A percentile compares a stretch with the other conserved stretches of the same genome.
These are phyloP conservation scores for Machimus atricapillus DNA, from an alignment of 2,888 invertebrate species.

Conservation along the genomic window DNA sequence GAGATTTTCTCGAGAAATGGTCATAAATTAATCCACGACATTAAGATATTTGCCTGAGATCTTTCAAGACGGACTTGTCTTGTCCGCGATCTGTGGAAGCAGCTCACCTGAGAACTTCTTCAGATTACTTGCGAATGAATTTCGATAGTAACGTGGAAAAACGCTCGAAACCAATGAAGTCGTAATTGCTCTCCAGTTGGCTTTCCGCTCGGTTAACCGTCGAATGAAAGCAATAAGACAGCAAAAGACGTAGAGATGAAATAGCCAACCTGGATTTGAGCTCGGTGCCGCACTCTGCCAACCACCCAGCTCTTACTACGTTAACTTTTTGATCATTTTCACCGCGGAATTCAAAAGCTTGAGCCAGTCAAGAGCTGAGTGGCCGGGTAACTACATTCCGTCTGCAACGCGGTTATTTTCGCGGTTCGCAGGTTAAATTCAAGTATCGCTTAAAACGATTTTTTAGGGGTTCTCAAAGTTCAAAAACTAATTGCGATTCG, in stretches of 20 bases:
- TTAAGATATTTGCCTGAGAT: background rate
- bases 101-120: background rate
- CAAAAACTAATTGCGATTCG: background rate
- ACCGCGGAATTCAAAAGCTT: conserved; percentile 13
- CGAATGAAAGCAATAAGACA: conserved; percentile 22
- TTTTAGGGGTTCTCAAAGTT: background rate
- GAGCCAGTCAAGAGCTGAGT: conserved; percentile 24
- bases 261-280: conserved; percentile 18
- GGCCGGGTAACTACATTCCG: conserved; percentile 20
- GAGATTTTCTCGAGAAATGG: background rate
- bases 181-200: conserved; percentile 14
- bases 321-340: conserved; percentile 30
- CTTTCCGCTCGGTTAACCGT: conserved; percentile 33
- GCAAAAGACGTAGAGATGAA: conserved; percentile 6
- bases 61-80: background rate
- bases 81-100: background rate
- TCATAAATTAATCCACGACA: background rate
- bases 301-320: conserved; percentile 12
- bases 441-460: background rate
- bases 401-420: background rate
- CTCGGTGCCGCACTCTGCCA: background rate
- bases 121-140: background rate
- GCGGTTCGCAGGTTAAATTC: background rate
- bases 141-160: background rate
- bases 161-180: background rate